Conservation (phyloP, 2,113 vertebrate species). For the Nansenia antarctica region DNA sequence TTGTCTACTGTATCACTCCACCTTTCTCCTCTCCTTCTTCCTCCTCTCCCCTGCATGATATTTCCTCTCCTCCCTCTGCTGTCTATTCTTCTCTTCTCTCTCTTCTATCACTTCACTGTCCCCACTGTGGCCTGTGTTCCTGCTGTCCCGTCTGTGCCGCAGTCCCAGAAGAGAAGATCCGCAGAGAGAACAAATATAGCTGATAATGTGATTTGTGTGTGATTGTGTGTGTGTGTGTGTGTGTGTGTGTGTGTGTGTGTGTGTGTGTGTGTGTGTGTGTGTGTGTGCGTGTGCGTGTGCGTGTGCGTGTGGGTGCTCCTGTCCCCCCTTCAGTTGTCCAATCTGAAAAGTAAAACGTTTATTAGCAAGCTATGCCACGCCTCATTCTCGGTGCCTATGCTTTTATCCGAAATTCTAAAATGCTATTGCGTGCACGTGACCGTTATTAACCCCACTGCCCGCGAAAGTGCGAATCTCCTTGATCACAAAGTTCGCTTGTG, state of each 20-base stretch:
- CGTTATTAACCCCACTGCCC: too few relatives aligned
- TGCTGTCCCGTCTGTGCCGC: slow-evolving; percentile 29
- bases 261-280: slow-evolving; percentile 21
- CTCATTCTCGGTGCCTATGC: too few relatives aligned
- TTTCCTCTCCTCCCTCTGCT: neutral
- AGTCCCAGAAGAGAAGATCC: slow-evolving; percentile 35
- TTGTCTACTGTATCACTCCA: slow-evolving; percentile 35
- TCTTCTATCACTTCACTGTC: slow-evolving; percentile 36
- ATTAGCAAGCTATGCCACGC: too few relatives aligned
- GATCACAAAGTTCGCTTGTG: too few relatives aligned
- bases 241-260: slow-evolving; percentile 19
- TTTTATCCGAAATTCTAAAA: too few relatives aligned
- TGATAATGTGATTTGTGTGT: slow-evolving; percentile 31
- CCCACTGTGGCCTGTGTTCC: slow-evolving; percentile 48
- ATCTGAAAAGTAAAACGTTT: too few relatives aligned
- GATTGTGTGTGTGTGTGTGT: slow-evolving; percentile 11
- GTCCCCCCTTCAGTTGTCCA: too few relatives aligned
- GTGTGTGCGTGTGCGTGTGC: neutral
- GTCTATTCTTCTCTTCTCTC: slow-evolving; percentile 26
- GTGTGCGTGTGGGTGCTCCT: slow-evolving; percentile 4
- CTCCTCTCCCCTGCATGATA: slow-evolving; percentile 34
- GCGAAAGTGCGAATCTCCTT: too few relatives aligned
- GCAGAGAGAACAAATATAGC: slow-evolving; percentile 57
- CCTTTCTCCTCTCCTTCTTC: slow-evolving; percentile 24
- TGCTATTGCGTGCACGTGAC: too few relatives aligned